Evolutionary conservation across 2,888 invertebrate species (phyloP).

Genomic region (Parnassius orleans): DNA sequence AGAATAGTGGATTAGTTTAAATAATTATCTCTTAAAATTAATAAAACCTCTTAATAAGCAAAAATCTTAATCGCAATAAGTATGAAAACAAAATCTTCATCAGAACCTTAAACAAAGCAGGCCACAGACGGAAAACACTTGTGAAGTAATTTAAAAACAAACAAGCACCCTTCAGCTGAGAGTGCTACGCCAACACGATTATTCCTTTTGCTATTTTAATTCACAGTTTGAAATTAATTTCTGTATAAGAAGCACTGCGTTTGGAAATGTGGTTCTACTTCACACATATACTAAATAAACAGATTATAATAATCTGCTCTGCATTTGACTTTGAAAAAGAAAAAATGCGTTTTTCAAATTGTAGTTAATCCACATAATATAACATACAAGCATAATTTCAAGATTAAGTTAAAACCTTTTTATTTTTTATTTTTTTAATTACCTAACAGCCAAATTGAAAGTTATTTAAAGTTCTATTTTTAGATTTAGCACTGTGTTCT

Average conservation of each 20-base stretch:
- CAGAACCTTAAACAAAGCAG: constrained; percentile 23
- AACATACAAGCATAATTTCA: too few relatives aligned
- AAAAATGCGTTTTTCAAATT: not conserved
- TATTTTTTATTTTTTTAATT: too few relatives aligned
- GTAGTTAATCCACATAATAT: too few relatives aligned
- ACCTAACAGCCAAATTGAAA: too few relatives aligned
- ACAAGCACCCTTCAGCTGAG: constrained; percentile 26
- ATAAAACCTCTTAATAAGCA: constrained; percentile 1
- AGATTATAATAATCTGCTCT: not conserved
- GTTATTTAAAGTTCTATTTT: too few relatives aligned
- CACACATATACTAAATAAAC: not conserved
- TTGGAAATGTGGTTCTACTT: not conserved
- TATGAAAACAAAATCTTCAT: constrained; percentile 24
- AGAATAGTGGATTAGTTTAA: too few relatives aligned
- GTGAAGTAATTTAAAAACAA: constrained; percentile 28
- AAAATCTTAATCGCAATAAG: constrained; percentile 11
- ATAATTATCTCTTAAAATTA: not conserved
- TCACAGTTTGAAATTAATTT: constrained; percentile 26
- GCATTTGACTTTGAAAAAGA: not conserved
- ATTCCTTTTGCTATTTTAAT: constrained; percentile 24
- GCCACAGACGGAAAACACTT: constrained; percentile 24
- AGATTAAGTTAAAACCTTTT: too few relatives aligned
- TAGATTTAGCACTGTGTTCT: too few relatives aligned
- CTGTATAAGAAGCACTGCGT: not conserved
- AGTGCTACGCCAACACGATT: constrained; percentile 25